A percentile compares a stretch with the other conserved stretches of the same genome.
phyloP scores from a whole-genome alignment of 2,113 vertebrate genomes.

The Dicrurus megarhynchus region DNA sequence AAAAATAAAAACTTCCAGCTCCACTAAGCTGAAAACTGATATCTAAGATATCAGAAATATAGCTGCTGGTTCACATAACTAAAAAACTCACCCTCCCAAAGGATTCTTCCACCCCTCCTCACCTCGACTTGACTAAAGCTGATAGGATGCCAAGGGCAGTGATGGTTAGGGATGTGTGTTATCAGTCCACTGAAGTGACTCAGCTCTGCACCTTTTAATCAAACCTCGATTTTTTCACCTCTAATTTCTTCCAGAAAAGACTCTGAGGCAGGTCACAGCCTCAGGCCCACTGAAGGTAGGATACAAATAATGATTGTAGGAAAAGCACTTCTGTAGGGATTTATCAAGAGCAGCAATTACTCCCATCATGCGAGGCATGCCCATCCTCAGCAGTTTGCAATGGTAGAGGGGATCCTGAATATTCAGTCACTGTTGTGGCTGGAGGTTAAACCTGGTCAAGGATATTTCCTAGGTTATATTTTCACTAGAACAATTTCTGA shows the following conservation, averaged over 20 bases:
- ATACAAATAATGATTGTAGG: not conserved
- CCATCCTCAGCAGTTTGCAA: not conserved
- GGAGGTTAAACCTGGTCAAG: not conserved
- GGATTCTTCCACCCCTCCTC: not conserved
- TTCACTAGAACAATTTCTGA: not conserved
- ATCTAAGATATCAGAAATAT: not conserved
- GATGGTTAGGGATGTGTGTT: not conserved
- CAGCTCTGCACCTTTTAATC: not conserved
- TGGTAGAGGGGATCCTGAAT: not conserved
- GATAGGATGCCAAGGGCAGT: not conserved
- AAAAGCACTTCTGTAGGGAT: not conserved
- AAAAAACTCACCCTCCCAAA: not conserved
- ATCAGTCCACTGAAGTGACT: not conserved
- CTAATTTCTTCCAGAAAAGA: constrained; percentile 11
- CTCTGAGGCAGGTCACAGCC: not conserved
- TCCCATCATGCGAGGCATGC: not conserved
- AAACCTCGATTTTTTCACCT: not conserved
- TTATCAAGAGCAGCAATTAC: not conserved
- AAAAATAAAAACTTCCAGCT: constrained; percentile 48
- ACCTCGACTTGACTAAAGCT: not conserved
- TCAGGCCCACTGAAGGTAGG: not conserved
- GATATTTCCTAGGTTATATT: not conserved
- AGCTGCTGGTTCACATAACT: not conserved
- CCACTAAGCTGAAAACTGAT: constrained; percentile 13
- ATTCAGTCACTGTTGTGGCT: not conserved